phyloP scores from a whole-genome alignment of 2,888 invertebrate genomes.

The Dione vanillae region DNA sequence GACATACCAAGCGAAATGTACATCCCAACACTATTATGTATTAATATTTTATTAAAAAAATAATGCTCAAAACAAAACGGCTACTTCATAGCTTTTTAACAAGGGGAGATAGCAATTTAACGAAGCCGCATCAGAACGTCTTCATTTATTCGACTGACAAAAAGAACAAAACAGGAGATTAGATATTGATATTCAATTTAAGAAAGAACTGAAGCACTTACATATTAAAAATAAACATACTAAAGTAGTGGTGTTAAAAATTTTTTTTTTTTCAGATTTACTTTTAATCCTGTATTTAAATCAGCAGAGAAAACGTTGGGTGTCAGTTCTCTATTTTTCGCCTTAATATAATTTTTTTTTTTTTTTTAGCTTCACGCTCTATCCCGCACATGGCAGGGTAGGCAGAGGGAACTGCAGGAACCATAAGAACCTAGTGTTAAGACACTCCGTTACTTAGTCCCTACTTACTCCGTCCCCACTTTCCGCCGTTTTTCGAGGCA shows the following conservation, averaged over 20 bases:
- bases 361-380: too few relatives aligned
- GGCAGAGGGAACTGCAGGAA: too few relatives aligned
- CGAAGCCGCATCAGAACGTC: conserved; percentile 74
- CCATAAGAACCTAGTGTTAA: too few relatives aligned
- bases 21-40: too few relatives aligned
- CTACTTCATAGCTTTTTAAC: conserved; percentile 54
- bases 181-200: conserved; percentile 80
- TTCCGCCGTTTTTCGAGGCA: too few relatives aligned
- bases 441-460: too few relatives aligned
- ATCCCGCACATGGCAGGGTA: too few relatives aligned
- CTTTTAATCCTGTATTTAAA: too few relatives aligned
- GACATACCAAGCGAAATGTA: too few relatives aligned
- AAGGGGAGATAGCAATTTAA: conserved; percentile 79
- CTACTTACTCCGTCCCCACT: too few relatives aligned
- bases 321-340: not conserved
- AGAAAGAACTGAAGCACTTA: conserved; percentile 81
- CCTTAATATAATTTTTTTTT: too few relatives aligned
- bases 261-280: not conserved
- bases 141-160: conserved; percentile 80
- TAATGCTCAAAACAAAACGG: conserved; percentile 35
- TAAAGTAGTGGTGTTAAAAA: not conserved
- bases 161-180: conserved; percentile 77
- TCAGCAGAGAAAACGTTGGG: not conserved
- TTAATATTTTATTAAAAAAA: too few relatives aligned
- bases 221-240: conserved; percentile 56